Evolutionary conservation across 2,888 invertebrate species (phyloP).

Genomic region (Drosophila melanosoma): DNA sequence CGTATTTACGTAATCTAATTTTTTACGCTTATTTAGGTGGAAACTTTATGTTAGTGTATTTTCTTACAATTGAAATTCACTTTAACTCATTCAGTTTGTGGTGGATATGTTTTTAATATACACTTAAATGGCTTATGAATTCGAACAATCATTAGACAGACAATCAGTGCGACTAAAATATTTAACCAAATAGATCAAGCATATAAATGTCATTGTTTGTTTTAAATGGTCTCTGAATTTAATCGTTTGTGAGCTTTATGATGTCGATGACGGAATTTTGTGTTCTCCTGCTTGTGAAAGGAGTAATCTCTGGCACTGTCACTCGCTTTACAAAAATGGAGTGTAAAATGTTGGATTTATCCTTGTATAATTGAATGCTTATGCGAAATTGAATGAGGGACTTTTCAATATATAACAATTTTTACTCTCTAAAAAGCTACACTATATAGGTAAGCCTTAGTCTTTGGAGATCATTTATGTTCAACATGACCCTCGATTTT

Average conservation of each 20-base stretch:
- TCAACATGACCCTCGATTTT: constrained; percentile 32
- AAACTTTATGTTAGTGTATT: no score
- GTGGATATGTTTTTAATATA: no score
- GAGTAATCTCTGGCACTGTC: neutral
- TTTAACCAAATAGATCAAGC: no score
- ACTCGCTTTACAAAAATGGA: constrained; percentile 21
- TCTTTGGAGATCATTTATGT: constrained; percentile 36
- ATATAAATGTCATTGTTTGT: no score
- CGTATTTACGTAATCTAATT: no score
- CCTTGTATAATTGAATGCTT: neutral
- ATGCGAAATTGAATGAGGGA: constrained; percentile 2
- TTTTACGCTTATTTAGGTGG: no score
- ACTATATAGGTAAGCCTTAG: constrained; percentile 30
- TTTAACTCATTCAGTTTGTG: no score
- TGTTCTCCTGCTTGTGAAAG: neutral
- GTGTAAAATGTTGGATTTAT: no score
- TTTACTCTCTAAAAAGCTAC: neutral
- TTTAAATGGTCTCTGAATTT: neutral
- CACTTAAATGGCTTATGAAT: no score
- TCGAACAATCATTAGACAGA: no score
- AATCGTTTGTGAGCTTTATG: neutral
- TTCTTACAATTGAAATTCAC: no score
- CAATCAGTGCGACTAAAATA: no score
- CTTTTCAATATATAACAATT: neutral
- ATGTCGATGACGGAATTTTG: constrained; percentile 4